phyloP scores from a whole-genome alignment of 2,113 vertebrate genomes.

The Periophthalmus modestus region DNA sequence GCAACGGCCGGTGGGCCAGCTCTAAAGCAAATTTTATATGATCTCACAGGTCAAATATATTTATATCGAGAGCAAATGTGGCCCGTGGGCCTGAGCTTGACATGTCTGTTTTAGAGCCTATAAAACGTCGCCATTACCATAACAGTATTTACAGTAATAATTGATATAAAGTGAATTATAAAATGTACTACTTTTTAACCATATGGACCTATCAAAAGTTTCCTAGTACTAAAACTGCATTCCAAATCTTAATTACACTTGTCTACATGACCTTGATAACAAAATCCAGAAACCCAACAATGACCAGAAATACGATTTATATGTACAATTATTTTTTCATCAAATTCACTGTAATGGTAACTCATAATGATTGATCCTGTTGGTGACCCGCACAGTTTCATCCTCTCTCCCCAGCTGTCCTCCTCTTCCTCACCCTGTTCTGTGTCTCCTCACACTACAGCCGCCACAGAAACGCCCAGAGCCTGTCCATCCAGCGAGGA shows the following conservation, averaged over 20 bases:
- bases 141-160: too few species aligned
- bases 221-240: not conserved
- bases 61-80: too few species aligned
- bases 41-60: too few species aligned
- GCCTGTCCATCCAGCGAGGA: conserved; percentile 45
- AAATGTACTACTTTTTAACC: too few species aligned
- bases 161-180: too few species aligned
- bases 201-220: too few species aligned
- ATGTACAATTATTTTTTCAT: not conserved
- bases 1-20: too few species aligned
- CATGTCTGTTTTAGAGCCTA: too few species aligned
- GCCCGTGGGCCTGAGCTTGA: too few species aligned
- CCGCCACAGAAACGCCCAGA: conserved; percentile 54
- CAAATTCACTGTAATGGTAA: conserved; percentile 14
- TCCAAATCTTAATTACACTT: not conserved
- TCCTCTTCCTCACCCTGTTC: conserved; percentile 35
- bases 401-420: conserved; percentile 37
- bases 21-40: too few species aligned
- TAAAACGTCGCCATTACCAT: too few species aligned
- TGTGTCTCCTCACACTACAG: conserved; percentile 44
- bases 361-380: conserved; percentile 53
- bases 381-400: conserved; percentile 43
- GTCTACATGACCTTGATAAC: not conserved
- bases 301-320: not conserved
- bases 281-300: not conserved